Conservation (phyloP, 2,797 vertebrate species). For the Streptopelia turtur region DNA sequence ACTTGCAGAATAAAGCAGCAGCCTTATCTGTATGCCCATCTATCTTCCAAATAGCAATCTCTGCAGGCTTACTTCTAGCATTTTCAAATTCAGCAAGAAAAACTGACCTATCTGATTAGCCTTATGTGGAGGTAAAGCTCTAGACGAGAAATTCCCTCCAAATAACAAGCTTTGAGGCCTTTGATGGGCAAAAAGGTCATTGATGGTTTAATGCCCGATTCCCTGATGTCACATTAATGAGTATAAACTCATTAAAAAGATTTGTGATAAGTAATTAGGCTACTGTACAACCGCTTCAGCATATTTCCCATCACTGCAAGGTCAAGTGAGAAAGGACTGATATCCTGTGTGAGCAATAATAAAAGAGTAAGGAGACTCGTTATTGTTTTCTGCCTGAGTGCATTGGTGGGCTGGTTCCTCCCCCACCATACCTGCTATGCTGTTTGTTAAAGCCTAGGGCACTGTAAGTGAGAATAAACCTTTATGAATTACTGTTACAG, state of each 20-base stretch:
- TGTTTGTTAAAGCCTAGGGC: neutral
- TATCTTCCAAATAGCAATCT: neutral
- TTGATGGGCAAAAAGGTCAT: slow-evolving; percentile 47
- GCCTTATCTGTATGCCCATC: neutral
- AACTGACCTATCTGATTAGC: neutral
- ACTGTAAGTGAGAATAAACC: neutral
- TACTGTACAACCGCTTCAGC: slow-evolving; percentile 12
- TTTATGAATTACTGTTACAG: neutral
- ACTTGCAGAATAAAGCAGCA: neutral
- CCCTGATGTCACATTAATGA: slow-evolving; percentile 55
- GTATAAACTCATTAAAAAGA: slow-evolving; percentile 57
- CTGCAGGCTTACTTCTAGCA: neutral
- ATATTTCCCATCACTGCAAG: slow-evolving; percentile 25
- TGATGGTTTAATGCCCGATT: slow-evolving; percentile 33
- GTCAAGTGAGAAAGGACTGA: neutral
- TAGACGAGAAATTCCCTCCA: neutral
- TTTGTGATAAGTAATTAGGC: slow-evolving; percentile 62
- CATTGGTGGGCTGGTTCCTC: neutral
- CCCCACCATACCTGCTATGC: neutral
- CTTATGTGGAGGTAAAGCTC: neutral
- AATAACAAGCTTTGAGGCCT: neutral
- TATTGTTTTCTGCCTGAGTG: neutral
- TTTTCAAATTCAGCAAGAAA: neutral
- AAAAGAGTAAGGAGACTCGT: neutral
- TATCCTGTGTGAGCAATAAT: slow-evolving; percentile 4